Percentiles rank a stretch among this genome's conserved stretches.
These are phyloP conservation scores for Rhimphoctona megacephalus DNA, from an alignment of 2,888 invertebrate species.

Conservation along the genomic window DNA sequence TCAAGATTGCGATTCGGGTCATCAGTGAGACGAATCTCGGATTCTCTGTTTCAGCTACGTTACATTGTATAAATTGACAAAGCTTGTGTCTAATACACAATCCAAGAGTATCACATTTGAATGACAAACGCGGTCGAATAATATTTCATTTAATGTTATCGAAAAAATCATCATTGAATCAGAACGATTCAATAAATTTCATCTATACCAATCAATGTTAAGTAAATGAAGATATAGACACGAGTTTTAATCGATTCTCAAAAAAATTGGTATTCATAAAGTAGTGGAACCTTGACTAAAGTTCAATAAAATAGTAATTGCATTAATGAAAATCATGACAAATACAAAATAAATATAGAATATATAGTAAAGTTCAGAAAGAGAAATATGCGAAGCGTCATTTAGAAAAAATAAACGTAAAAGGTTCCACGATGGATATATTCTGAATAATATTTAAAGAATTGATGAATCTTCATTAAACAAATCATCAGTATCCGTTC, in stretches of 20 bases:
- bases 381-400: too few relatives aligned
- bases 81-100: neutral
- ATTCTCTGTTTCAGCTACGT: slow-evolving; percentile 67
- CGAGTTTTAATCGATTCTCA: neutral
- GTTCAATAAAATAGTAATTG: neutral
- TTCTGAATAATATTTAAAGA: neutral
- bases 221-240: neutral
- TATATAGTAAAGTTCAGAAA: too few relatives aligned
- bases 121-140: neutral
- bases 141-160: neutral
- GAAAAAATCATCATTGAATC: neutral
- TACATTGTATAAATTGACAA: slow-evolving; percentile 65
- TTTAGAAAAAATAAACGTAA: neutral
- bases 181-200: neutral
- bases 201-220: neutral
- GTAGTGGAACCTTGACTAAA: neutral
- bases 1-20: slow-evolving; percentile 60
- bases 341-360: neutral
- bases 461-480: neutral
- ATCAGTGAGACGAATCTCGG: slow-evolving; percentile 59
- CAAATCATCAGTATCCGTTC: neutral
- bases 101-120: neutral
- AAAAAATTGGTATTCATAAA: neutral
- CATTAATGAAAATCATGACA: neutral
- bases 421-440: too few relatives aligned